Percentiles rank a stretch among this genome's conserved stretches.
These are phyloP conservation scores for Anadara kagoshimensis DNA, from an alignment of 1,140 invertebrate species.

Conservation along the genomic window DNA sequence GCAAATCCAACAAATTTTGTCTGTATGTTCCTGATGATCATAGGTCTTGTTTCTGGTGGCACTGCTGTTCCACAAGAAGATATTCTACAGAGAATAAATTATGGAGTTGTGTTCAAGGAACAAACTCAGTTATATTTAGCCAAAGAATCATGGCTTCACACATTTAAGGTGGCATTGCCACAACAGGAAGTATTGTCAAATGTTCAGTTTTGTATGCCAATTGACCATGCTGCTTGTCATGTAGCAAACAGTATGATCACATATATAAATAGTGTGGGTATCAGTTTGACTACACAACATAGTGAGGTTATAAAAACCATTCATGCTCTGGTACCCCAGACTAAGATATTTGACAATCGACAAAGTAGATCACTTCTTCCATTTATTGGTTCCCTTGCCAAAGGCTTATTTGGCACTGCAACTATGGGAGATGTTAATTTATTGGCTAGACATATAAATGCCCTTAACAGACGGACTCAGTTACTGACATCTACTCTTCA, in stretches of 20 bases:
- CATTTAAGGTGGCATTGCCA: conserved; percentile 13
- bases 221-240: not conserved
- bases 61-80: not conserved
- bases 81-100: conserved; percentile 18
- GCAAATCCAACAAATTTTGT: no score
- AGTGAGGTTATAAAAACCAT: conserved; percentile 1
- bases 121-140: not conserved
- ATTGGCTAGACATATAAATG: conserved; percentile 30
- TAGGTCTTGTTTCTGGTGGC: not conserved
- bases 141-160: conserved; percentile 19
- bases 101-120: conserved; percentile 16
- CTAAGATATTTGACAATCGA: not conserved
- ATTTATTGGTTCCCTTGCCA: conserved; percentile 21
- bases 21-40: not conserved
- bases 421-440: conserved; percentile 29
- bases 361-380: conserved; percentile 20
- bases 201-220: not conserved
- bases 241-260: not conserved
- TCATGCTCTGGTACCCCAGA: conserved; percentile 9
- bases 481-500: not conserved
- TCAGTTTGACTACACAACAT: not conserved
- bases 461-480: conserved; percentile 1
- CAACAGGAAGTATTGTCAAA: not conserved
- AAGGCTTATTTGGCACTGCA: conserved; percentile 30
- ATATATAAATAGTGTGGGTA: conserved; percentile 13